Evolutionary conservation across 2,797 vertebrate species (phyloP).

Genomic region (Anisognathus igniventris): DNA sequence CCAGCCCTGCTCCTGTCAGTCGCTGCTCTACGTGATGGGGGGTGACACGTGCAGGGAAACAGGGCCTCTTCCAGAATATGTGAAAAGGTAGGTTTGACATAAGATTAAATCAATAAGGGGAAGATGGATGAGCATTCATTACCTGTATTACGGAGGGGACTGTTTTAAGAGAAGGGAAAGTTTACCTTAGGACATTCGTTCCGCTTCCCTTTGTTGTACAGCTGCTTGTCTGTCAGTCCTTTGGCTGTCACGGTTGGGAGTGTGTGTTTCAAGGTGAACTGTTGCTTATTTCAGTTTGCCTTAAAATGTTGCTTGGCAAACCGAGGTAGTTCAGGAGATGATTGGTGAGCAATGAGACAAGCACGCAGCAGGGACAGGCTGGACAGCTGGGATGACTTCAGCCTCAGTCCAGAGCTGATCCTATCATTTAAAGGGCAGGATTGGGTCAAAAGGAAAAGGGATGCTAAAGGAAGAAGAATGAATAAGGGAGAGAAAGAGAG

Average conservation of each 20-base stretch:
- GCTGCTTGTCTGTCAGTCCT: constrained; percentile 5
- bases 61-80: not conserved
- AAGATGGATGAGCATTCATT: constrained; percentile 54
- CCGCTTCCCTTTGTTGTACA: not conserved
- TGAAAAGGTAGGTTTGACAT: constrained; percentile 32
- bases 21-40: not conserved
- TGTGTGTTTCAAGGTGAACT: constrained; percentile 51
- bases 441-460: not conserved
- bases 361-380: not conserved
- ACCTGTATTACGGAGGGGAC: not conserved
- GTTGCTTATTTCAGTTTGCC: constrained; percentile 41
- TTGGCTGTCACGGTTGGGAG: not conserved
- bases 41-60: not conserved
- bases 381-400: constrained; percentile 60
- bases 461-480: not conserved
- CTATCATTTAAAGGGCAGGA: constrained; percentile 23
- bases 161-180: constrained; percentile 1
- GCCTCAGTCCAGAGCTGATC: constrained; percentile 9
- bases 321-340: not conserved
- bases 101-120: constrained; percentile 38
- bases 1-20: not conserved
- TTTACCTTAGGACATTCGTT: constrained; percentile 29
- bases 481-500: not conserved
- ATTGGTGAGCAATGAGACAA: constrained; percentile 57
- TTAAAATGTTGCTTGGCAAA: constrained; percentile 49